Base-by-base conservation (phyloP, 2,797 vertebrate species). In the Eospalax fontanierii region DNA sequence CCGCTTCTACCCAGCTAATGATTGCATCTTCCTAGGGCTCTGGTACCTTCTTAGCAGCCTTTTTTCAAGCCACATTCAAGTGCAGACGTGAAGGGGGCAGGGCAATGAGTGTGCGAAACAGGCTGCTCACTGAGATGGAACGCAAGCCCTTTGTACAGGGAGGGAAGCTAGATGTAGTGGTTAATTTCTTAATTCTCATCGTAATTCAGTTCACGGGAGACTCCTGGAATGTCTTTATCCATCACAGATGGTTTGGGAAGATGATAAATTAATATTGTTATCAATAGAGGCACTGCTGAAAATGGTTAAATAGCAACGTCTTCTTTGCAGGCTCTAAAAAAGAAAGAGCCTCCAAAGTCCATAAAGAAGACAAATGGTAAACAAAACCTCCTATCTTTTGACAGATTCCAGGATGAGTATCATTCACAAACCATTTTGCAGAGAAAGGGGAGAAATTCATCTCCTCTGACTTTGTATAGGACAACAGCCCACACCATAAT, bases 21-120 rank as follows among this genome's bases (percentile, higher is more conserved):
- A 96, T 86, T 84, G 59, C 84, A 15, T 73, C 94, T 84, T 97
- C 90, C 6, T 10, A 18, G 63, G 83, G 71, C 57, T 78, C 0
- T 0, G 0, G 33, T 33, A 89, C 83, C 81, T 90, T 88, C 24
- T 79, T 7, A 78, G 66, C 19, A 5, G 74, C 57, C 12, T 78
- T 87, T 87, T 15, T 90, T 97, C 70, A 73, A 54, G 90, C 92
- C 33, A 9, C 54, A 66, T 74, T 91, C 95, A 2, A n/a, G 1
- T 3, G 70, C 46, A 91, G 70, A 80, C 61, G 70, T 2, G 93
- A 88, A 96, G 1, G 33, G 96, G 96, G 94, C 79, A 63, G 97
- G 90, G 98, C 24, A 70, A 92, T 89, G 90, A 97, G 96, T 97
- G 97, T 98, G 98, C 98, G 97, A 98, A 98, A 97, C 96, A 88